A percentile compares a stretch with the other conserved stretches of the same genome.
phyloP scores from a whole-genome alignment of 2,888 invertebrate species.

The Rhingia rostrata region DNA sequence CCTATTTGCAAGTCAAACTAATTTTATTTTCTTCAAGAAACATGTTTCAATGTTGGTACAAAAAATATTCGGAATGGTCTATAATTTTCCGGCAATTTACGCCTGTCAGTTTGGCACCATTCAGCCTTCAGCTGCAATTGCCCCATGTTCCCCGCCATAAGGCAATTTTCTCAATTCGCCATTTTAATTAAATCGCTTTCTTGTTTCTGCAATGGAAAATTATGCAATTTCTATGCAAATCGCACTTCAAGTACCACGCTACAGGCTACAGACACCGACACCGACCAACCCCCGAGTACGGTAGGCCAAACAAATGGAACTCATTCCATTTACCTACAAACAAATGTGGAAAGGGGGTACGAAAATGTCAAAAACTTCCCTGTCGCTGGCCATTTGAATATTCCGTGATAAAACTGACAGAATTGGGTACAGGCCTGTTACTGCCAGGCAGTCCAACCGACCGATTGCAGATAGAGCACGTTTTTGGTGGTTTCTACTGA shows the following conservation, averaged over 20 bases:
- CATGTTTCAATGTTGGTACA: too few species aligned
- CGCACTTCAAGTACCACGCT: conserved; percentile 33
- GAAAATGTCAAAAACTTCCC: conserved; percentile 44
- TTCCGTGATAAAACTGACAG: conserved; percentile 65
- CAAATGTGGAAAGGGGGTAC: conserved; percentile 1
- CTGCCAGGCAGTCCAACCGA: conserved; percentile 22
- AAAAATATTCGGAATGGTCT: neutral
- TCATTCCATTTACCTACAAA: conserved; percentile 31
- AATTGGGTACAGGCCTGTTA: conserved; percentile 36
- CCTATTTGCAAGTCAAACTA: too few species aligned
- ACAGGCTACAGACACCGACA: neutral
- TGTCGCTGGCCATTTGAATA: conserved; percentile 64
- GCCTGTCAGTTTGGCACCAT: conserved; percentile 17
- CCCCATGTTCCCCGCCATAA: conserved; percentile 4
- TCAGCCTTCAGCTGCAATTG: conserved; percentile 7
- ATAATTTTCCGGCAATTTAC: conserved; percentile 47
- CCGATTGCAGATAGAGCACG: conserved; percentile 66
- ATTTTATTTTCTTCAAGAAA: too few species aligned
- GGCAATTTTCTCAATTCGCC: conserved; percentile 27
- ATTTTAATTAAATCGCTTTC: conserved; percentile 64
- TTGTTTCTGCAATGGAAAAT: conserved; percentile 51
- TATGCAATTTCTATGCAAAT: conserved; percentile 73
- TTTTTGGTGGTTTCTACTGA: conserved; percentile 25
- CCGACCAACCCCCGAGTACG: too few species aligned
- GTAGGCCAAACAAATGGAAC: conserved; percentile 18